Base-by-base conservation (phyloP, 2,888 invertebrate species). In the Onchidella celtica region DNA sequence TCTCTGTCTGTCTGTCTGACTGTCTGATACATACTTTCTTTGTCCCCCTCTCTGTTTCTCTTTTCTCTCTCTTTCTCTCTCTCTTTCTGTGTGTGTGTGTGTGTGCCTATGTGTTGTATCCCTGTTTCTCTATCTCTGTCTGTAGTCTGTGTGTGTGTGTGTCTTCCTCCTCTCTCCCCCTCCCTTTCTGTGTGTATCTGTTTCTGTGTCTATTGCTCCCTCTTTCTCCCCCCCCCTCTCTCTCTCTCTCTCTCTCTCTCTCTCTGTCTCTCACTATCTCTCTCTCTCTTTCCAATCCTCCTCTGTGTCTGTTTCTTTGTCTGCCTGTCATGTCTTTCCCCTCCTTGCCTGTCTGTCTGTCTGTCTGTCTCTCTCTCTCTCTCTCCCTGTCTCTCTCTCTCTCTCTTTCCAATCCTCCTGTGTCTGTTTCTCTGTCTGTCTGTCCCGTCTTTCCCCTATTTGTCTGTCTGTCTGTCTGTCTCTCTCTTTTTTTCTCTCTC, bases 251-350 rank as follows among this genome's bases (percentile, higher is more conserved):
- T 65, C 27, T 76, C 21, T 76, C 34, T 76, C 29, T 40, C 27
- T 76, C 47, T 65, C 27, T 36, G 17, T 75, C 27, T 63, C n/a
- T 63, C 27, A 63, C n/a, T 75, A 11, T 75, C 17, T 63, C 3
- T 38, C 3, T 75, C n/a, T 75, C 27, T 38, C 6, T 17, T 47
- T 63, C 34, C 38, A 11, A 27, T 24, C 17, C 36, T 57, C 65
- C 47, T 77, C 55, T 66, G 17, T 65, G 34, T 66, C 55, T 66
- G 29, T 65, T n/a, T 77, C 55, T 77, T 65, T 65, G 32, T 66
- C 6, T 55, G n/a, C 32, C 27, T 47, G 32, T 66, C 55, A 6
- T 47, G 55, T 47, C 47, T 66, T 40, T 77, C 77, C 55, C 36
- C 38, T 24, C 38, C 63, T 63, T 73, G 32, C 59, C 57, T 55